Evolutionary conservation across 2,797 vertebrate species (phyloP).

Genomic region (Enteromius anoplus): DNA sequence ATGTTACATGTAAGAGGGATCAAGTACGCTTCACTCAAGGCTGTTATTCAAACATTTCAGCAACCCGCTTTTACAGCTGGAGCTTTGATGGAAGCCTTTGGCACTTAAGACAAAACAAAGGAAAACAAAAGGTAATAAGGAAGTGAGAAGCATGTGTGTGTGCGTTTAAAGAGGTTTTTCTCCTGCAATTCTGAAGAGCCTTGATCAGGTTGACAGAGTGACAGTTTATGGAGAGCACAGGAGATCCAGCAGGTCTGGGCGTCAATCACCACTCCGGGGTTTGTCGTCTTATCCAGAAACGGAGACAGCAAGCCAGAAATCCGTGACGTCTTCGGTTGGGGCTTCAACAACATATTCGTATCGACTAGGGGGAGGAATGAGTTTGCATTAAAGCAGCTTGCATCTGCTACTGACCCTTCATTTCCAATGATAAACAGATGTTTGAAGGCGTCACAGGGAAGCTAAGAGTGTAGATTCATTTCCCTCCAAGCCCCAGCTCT

Average conservation of each 20-base stretch:
- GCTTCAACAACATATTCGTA: slow-evolving; percentile 4
- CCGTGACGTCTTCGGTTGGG: slow-evolving; percentile 15
- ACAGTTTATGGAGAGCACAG: slow-evolving; percentile 67
- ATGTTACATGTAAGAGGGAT: slow-evolving; percentile 50
- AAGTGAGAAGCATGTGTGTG: slow-evolving; percentile 59
- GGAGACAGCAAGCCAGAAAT: slow-evolving; percentile 9
- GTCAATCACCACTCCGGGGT: slow-evolving; percentile 60
- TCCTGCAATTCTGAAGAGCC: slow-evolving; percentile 36
- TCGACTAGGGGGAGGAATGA: not conserved
- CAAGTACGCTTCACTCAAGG: slow-evolving; percentile 53
- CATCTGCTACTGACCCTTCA: slow-evolving; percentile 19
- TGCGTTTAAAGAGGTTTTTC: slow-evolving; percentile 58
- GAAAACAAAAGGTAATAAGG: slow-evolving; percentile 59
- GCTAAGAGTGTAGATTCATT: slow-evolving; percentile 43
- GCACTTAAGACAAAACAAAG: slow-evolving; percentile 63
- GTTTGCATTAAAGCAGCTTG: not conserved
- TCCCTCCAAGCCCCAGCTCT: slow-evolving; percentile 45
- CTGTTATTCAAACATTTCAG: slow-evolving; percentile 63
- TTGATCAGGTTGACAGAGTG: slow-evolving; percentile 67
- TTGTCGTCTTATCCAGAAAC: slow-evolving; percentile 25
- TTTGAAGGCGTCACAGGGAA: slow-evolving; percentile 21
- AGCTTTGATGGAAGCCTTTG: slow-evolving; percentile 61
- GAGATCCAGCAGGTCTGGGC: slow-evolving; percentile 67
- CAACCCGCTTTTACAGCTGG: slow-evolving; percentile 26
- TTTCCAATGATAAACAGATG: slow-evolving; percentile 27